These are phyloP conservation scores for Maniola jurtina DNA, from an alignment of 1,140 invertebrate species.

Conservation along the genomic window DNA sequence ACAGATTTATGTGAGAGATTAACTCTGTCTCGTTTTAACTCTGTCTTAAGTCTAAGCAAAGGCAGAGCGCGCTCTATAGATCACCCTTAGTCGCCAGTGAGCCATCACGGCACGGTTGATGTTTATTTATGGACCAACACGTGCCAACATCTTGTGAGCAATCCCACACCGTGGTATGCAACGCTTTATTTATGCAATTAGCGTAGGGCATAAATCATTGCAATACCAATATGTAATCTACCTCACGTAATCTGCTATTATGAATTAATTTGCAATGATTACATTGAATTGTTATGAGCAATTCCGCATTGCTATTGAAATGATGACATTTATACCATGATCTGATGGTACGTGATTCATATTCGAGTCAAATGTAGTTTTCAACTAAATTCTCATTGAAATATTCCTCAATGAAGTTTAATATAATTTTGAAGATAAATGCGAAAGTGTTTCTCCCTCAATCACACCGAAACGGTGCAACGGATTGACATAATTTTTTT, in stretches of 20 bases:
- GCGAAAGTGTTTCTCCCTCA: too few relatives aligned
- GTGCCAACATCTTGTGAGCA: background rate
- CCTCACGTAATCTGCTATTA: background rate
- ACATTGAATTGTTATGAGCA: background rate
- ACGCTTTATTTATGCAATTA: background rate
- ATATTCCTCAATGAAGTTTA: too few relatives aligned
- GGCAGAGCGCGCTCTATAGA: too few relatives aligned
- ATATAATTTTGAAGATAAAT: too few relatives aligned
- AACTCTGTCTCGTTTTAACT: too few relatives aligned
- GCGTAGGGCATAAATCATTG: background rate
- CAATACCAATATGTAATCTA: background rate
- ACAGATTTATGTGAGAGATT: too few relatives aligned
- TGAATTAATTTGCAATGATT: constrained; percentile 1
- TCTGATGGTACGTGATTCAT: background rate
- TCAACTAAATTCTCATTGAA: too few relatives aligned
- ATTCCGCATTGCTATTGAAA: background rate
- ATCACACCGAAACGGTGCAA: too few relatives aligned
- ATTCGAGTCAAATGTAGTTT: too few relatives aligned
- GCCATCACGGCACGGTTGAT: background rate
- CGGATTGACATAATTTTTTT: too few relatives aligned
- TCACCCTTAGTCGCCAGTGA: too few relatives aligned
- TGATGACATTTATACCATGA: background rate
- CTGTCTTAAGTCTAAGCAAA: too few relatives aligned
- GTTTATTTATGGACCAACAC: background rate
- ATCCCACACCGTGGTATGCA: background rate